Base-by-base conservation (phyloP, 2,888 invertebrate species). In the Agonopterix arenella region DNA sequence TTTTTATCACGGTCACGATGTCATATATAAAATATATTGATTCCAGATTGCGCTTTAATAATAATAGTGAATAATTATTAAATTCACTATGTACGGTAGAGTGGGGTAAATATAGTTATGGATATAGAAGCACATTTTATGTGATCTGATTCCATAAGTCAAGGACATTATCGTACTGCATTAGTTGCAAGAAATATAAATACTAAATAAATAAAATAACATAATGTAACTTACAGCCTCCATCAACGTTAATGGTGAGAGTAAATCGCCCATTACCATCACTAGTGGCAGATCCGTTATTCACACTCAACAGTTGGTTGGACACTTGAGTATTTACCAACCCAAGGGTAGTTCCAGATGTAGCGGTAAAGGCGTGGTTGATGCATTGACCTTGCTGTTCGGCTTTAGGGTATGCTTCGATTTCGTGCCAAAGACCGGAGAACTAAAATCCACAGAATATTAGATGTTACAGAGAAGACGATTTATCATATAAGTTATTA, bases 391-490 rank as follows among this genome's bases (percentile, higher is more conserved):
- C 83, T 8, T 65, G 52, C 48, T 73, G 69, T 13, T 70, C 58
- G 1, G 63, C 65, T 53, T 74, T 76, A 0, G 83, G 80, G 51
- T 83, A 84, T 0, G 79, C 63, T 59, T 76, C 63, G 1, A 80
- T 64, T 63, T 83, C 84, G 47, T 69, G 55, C 84, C 84, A 84
- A 4, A 51, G 47, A 2, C 83, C 83, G 50, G 49, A 13, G 52
- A 83, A 80, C 84, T 84, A 56, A 4, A 61, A 67, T 28, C 11
- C 9, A 28, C 9, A 46, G 28, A 28, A 28, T n/a, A n/a, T 28
- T 5, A 28, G 28, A 28, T 28, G 28, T 28, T 28, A 28, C 61
- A 50, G 47, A 41, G 36, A 48, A 54, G 8, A n/a, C 4, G 10
- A 2, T 9, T 3, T 8, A 38, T 38, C 4, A 43, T 11, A 43